phyloP scores from a whole-genome alignment of 2,888 invertebrate species.

The Thereva unica region DNA sequence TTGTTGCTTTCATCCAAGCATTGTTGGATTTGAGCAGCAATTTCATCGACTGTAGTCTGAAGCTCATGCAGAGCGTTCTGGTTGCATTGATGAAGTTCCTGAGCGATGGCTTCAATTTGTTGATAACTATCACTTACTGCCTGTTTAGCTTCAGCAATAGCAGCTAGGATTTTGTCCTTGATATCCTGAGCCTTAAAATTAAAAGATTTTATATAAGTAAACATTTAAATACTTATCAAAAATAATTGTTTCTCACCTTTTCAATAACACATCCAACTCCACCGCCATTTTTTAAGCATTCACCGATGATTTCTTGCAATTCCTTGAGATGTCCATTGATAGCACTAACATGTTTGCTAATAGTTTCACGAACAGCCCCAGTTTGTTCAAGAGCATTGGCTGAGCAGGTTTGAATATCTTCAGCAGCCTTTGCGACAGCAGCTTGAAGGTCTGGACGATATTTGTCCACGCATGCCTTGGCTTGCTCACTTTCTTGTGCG shows the following conservation, averaged over 20 bases:
- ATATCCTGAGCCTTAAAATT: neutral
- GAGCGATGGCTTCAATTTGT: neutral
- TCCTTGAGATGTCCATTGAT: neutral
- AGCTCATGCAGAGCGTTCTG: neutral
- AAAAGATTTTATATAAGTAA: no score
- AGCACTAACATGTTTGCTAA: neutral
- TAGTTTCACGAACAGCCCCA: neutral
- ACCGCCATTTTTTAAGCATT: neutral
- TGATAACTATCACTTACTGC: neutral
- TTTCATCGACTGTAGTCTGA: neutral
- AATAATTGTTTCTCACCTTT: no score
- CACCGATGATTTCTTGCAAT: neutral
- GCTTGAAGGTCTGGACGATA: neutral
- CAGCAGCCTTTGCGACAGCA: neutral
- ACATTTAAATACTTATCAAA: no score
- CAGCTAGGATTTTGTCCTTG: neutral
- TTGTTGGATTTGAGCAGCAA: conserved; percentile 13
- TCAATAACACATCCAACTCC: no score
- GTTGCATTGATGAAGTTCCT: neutral
- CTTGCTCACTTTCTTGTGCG: neutral
- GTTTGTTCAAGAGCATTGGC: neutral
- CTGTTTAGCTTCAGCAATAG: neutral
- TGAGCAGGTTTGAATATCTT: neutral
- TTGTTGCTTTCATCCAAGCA: conserved; percentile 10
- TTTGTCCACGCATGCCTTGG: conserved; percentile 4